These are phyloP conservation scores for Sebastes itinus DNA, from an alignment of 2,797 vertebrate genomes.

Conservation along the genomic window DNA sequence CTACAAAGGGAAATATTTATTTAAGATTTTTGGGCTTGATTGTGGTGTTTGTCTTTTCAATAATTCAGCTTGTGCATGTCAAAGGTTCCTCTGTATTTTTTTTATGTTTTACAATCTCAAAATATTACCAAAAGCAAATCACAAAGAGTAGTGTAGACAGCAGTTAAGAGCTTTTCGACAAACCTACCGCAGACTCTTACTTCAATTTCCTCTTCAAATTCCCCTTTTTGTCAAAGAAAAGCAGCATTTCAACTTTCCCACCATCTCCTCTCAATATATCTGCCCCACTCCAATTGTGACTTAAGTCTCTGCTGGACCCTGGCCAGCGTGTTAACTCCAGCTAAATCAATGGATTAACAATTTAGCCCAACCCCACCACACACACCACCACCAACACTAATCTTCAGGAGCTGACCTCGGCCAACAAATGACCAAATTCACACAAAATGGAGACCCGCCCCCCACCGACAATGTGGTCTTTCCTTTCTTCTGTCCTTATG, in stretches of 20 bases:
- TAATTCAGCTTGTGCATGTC: constrained; percentile 9
- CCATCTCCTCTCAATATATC: constrained; percentile 75
- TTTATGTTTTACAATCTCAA: constrained; percentile 31
- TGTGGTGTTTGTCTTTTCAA: constrained; percentile 46
- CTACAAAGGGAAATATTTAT: constrained; percentile 58
- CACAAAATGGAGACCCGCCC: constrained; percentile 73
- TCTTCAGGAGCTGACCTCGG: constrained; percentile 76
- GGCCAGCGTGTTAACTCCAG: constrained; percentile 80
- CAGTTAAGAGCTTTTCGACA: constrained; percentile 33
- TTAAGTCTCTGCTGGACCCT: constrained; percentile 78
- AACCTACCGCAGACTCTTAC: constrained; percentile 66
- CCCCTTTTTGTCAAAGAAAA: constrained; percentile 70
- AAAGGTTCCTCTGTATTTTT: not conserved
- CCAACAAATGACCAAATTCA: constrained; percentile 82
- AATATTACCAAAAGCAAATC: constrained; percentile 38
- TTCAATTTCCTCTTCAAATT: constrained; percentile 71
- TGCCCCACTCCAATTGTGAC: constrained; percentile 75
- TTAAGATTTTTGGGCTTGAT: constrained; percentile 42
- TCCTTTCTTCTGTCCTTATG: constrained; percentile 66
- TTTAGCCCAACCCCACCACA: constrained; percentile 51
- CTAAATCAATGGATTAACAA: constrained; percentile 84
- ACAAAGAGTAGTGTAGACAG: constrained; percentile 12
- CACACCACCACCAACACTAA: constrained; percentile 64
- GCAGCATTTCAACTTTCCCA: constrained; percentile 80
- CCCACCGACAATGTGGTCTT: constrained; percentile 57